A percentile compares a stretch with the other conserved stretches of the same genome.
These are phyloP conservation scores for Myxocyprinus asiaticus DNA, from an alignment of 2,113 vertebrate genomes.

Conservation along the genomic window DNA sequence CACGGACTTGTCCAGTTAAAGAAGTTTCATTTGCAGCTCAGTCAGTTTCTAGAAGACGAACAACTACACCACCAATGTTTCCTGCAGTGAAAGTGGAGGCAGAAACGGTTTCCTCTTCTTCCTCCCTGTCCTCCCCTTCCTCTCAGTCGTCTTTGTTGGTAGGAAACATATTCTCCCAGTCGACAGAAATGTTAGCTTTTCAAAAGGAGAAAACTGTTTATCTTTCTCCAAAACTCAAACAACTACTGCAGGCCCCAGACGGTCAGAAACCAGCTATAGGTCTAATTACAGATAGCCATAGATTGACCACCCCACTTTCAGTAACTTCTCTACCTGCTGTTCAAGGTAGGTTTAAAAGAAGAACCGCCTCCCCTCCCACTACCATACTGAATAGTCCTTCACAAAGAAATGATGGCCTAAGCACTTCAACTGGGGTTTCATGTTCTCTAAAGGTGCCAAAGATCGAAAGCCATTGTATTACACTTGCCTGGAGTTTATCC, in stretches of 20 bases:
- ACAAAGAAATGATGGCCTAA: constrained; percentile 78
- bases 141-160: constrained; percentile 79
- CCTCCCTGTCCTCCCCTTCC: constrained; percentile 69
- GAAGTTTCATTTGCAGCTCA: constrained; percentile 73
- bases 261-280: constrained; percentile 77
- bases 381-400: constrained; percentile 88
- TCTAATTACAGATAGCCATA: constrained; percentile 79
- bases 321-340: constrained; percentile 75
- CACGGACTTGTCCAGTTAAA: constrained; percentile 71
- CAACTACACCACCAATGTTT: constrained; percentile 88
- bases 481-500: constrained; percentile 78
- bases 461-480: constrained; percentile 80
- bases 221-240: constrained; percentile 94
- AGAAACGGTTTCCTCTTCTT: constrained; percentile 69
- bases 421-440: constrained; percentile 63
- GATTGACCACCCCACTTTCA: constrained; percentile 78
- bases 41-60: constrained; percentile 87
- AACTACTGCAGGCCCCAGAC: constrained; percentile 95
- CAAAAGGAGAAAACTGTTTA: constrained; percentile 90
- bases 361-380: constrained; percentile 91
- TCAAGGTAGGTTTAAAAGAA: constrained; percentile 88
- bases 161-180: constrained; percentile 70
- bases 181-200: constrained; percentile 76
- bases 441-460: constrained; percentile 88
- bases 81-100: constrained; percentile 88